Evolutionary conservation across 2,888 invertebrate species (phyloP), one percentile per base, ranked within the genome.

Genomic region (Falcaria lacertinaria): DNA sequence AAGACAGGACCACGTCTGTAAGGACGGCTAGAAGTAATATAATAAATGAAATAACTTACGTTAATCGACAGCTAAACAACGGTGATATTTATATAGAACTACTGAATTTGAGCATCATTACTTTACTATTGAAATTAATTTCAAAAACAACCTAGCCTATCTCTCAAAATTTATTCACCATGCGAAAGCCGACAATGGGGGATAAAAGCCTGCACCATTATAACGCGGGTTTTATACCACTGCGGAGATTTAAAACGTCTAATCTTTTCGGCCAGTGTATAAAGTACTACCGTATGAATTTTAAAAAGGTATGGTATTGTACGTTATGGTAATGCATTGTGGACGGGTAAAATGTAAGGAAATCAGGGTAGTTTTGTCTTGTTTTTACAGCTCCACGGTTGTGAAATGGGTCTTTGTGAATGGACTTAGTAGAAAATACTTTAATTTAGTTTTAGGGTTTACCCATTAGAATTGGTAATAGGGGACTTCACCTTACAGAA

Each of bases 131-230:
- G 17, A 13, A 19, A n/a, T 13, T 17, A n/a, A 13, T 17, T 13
- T n/a, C 17, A 17, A n/a, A 35, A 17, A 15, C 35, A 35, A n/a
- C n/a, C n/a, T n/a, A n/a, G n/a, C n/a, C n/a, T 22, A n/a, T 13
- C 14, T 8, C 22, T 11, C 25, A 15, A 8, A 17, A 22, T 22
- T 37, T 19, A 19, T 19, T 4, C 2, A 35, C 22, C 19, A 37
- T 37, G 37, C 37, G 22, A 37, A 37, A 37, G 1, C 37, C 37
- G 22, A 22, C 14, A 37, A 37, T 37, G 37, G 37, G 14, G 22
- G 22, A 37, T 37, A 36, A 37, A 36, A 15, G 13, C 35, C 16
- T n/a, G 35, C 17, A 36, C 6, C 19, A 19, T 19, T 15, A 36
- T 36, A 19, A 13, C 19, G 15, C 37, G 25, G 15, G 2, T 13